Percentiles rank a stretch among this genome's conserved stretches.
Conservation (phyloP, 1,140 invertebrate species). For the Muscidifurax raptorellus region DNA sequence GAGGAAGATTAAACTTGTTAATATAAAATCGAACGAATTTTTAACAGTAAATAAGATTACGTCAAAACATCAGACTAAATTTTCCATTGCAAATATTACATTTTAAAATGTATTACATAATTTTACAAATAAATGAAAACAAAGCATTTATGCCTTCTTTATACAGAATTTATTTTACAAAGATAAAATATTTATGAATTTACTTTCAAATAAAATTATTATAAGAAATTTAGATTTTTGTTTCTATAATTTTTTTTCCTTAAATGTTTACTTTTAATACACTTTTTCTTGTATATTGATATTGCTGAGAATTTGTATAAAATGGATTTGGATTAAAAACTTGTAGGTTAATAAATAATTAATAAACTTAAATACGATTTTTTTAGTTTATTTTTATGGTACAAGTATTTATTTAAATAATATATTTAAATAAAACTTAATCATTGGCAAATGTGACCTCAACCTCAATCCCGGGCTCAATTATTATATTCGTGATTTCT, state of each 20-base stretch:
- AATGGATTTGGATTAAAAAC: not conserved
- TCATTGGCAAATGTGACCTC: slow-evolving; percentile 99
- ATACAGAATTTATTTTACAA: slow-evolving; percentile 56
- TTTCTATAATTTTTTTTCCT: not conserved
- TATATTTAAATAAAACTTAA: slow-evolving; percentile 69
- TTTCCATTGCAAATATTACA: slow-evolving; percentile 40
- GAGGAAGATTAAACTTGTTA: slow-evolving; percentile 63
- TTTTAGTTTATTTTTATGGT: slow-evolving; percentile 6
- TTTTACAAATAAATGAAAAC: slow-evolving; percentile 60
- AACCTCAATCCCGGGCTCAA: slow-evolving; percentile 99
- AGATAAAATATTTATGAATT: slow-evolving; percentile 53
- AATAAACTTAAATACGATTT: not conserved
- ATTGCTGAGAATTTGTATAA: too few relatives aligned
- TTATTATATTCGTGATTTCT: slow-evolving; percentile 99
- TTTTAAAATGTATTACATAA: slow-evolving; percentile 50
- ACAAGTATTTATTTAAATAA: slow-evolving; percentile 3
- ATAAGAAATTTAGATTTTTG: not conserved
- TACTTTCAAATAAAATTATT: slow-evolving; percentile 28
- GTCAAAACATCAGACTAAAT: slow-evolving; percentile 42
- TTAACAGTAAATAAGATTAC: slow-evolving; percentile 15
- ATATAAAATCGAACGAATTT: slow-evolving; percentile 17
- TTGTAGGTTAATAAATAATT: not conserved
- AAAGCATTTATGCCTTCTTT: slow-evolving; percentile 51
- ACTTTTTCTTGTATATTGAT: too few relatives aligned
- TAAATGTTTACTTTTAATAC: not conserved